Evolutionary conservation across 2,113 vertebrate species (phyloP).

Genomic region (Corythornis cristatus): DNA sequence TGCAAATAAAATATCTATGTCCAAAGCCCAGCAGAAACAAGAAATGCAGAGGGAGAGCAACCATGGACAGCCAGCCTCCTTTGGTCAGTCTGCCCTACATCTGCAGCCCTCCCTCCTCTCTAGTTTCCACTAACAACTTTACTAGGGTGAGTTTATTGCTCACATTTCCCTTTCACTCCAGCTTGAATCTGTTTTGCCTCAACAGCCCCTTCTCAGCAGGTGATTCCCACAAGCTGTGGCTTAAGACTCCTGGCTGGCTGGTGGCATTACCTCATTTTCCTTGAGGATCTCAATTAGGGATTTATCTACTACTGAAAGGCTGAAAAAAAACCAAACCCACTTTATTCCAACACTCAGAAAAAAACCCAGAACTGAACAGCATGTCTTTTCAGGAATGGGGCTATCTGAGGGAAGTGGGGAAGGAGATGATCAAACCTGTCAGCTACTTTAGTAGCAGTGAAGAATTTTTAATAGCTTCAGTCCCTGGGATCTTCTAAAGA

Average conservation of each 20-base stretch:
- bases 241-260: background rate
- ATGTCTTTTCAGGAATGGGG: background rate
- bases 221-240: background rate
- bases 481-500: background rate
- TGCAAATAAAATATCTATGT: background rate
- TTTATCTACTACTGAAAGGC: background rate
- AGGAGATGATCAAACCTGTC: background rate
- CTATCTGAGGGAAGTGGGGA: background rate
- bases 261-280: background rate
- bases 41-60: background rate
- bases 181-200: background rate
- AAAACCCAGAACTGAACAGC: background rate
- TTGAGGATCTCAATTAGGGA: background rate
- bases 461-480: background rate
- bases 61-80: background rate
- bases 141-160: background rate
- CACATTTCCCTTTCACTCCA: background rate
- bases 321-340: background rate
- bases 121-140: background rate
- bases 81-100: background rate
- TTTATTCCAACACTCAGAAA: background rate
- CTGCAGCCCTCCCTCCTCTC: background rate
- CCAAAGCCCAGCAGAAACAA: background rate
- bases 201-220: background rate
- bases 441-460: background rate